Base-by-base conservation (phyloP, 2,888 invertebrate species). In the Drosophila borealis region DNA sequence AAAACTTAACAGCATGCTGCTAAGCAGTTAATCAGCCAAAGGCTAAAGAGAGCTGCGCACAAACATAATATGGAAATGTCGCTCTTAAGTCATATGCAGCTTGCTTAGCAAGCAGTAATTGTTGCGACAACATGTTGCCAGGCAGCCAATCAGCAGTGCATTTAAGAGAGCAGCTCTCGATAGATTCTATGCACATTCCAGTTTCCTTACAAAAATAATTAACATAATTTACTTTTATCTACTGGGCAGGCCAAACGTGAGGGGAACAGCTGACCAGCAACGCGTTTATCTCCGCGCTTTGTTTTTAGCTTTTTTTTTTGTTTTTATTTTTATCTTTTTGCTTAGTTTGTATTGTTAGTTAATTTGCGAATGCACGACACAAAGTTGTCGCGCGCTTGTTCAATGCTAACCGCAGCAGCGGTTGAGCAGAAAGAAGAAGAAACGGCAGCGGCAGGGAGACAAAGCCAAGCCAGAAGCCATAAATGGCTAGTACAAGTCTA, bases 401-500 rank as follows among this genome's bases (percentile, higher is more conserved):
- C 78, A 85, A 83, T 83, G 86, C 51, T 70, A 88, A 83, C 83
- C 86, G 78, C 86, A 83, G 69, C 36, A 57, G 46, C 48, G 50
- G 46, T 41, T 29, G 8, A 29, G 29, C 29, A 29, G 29, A 29
- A 29, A 33, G 36, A n/a, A 45, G 41, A 39, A 46, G 46, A 33
- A 33, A 1, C 21, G 21, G 42, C 41, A n/a, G 59, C 17, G 29
- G 34, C 19, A 54, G 39, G 39, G 42, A 29, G 44, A 13, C 34
- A 49, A 42, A 36, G 37, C 42, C 45, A 46, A 63, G 73, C 67
- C 88, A 77, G 89, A 85, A 85, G 85, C 85, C 85, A 85, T 85
- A 85, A 87, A 89, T 83, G 85, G 85, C 78, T 81, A 85, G 81
- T 81, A 84, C 89, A 79, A 85, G 87, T 87, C 89, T 78, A 85